phyloP scores from a whole-genome alignment of 1,140 invertebrate species.

The Drosophila truncata region DNA sequence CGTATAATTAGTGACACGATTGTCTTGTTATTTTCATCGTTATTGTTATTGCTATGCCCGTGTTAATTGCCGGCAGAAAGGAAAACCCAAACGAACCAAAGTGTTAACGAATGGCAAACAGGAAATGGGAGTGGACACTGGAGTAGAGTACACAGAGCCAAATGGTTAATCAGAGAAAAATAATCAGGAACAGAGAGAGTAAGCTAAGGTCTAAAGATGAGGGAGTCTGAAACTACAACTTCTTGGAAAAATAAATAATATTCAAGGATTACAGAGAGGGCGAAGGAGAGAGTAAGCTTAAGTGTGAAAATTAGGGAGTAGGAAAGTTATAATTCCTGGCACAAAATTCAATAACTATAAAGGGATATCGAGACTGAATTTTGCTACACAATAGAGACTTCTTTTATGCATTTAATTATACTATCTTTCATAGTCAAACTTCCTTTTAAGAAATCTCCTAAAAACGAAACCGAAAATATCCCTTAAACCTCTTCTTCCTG shows the following conservation, averaged over 20 bases:
- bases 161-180: background rate
- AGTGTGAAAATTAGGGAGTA: too few species aligned
- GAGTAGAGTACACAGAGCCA: conserved; percentile 6
- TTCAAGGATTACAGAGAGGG: too few species aligned
- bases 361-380: too few species aligned
- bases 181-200: background rate
- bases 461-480: background rate
- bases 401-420: too few species aligned
- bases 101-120: conserved; percentile 74
- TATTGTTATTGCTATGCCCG: conserved; percentile 67
- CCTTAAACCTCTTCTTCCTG: background rate
- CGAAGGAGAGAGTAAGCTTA: too few species aligned
- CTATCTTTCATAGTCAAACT: background rate
- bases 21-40: conserved; percentile 70
- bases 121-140: conserved; percentile 38
- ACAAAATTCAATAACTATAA: too few species aligned
- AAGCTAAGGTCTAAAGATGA: too few species aligned
- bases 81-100: conserved; percentile 57
- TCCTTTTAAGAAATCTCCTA: background rate
- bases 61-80: conserved; percentile 75
- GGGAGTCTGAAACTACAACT: background rate
- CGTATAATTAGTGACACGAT: conserved; percentile 84
- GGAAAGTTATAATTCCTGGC: too few species aligned
- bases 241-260: background rate
- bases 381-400: background rate